Base-by-base conservation (phyloP, 2,888 invertebrate species). In the Synergus itoensis region DNA sequence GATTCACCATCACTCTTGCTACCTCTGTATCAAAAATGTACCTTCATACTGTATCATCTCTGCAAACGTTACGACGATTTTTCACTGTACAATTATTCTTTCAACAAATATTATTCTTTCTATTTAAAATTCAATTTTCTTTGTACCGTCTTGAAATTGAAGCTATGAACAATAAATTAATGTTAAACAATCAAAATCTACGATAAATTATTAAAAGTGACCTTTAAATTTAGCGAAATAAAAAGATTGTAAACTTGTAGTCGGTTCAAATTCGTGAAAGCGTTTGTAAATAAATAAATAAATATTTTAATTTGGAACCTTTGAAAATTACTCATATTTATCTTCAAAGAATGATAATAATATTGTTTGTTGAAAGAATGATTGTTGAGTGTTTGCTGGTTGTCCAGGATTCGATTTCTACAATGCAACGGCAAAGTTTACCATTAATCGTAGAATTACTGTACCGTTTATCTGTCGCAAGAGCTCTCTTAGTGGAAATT, bases 1-100 rank as follows among this genome's bases (percentile, higher is more conserved):
- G 28, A 69, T 73, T 45, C n/a, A 73, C 14, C 36, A 21, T 73
- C 73, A 53, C 48, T 73, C 73, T 73, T 73, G 73, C 73, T 48
- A 36, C 73, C 53, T 73, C 73, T 73, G 48, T 53, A 73, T 73
- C 73, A 53, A 48, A 73, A 36, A 48, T 73, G 73, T 73, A 73
- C 73, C 73, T 73, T 69, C 45, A 69, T 48, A 65, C 3, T 65
- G 12, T 67, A 18, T 41, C 67, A 73, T 53, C 73, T 48, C 48
- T 48, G 16, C 48, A 53, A 73, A 36, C 48, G 73, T 73, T 53
- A 73, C 73, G 48, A 36, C 16, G 7, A 73, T 8, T 53, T 36
- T 45, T 14, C 36, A n/a, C 73, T 73, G 73, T 4, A 28, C 0
- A 53, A 40, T 28, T 73, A 36, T 40, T 53, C 69, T 48, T 69